phyloP scores from a whole-genome alignment of 2,113 vertebrate genomes.

The Climacteris rufus region DNA sequence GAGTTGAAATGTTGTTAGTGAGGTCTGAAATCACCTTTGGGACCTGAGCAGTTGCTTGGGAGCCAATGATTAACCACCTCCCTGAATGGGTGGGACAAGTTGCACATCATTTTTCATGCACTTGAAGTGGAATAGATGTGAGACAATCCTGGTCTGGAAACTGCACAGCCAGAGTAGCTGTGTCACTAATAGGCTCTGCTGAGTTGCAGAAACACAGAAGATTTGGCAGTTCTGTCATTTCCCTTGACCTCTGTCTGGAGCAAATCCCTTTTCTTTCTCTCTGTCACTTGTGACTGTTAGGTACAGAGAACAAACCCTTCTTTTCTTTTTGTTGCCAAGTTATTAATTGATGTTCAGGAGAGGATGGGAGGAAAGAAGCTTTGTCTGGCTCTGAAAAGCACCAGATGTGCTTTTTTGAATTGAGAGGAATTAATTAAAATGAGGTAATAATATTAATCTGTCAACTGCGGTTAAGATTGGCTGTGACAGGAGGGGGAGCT shows the following conservation, averaged over 20 bases:
- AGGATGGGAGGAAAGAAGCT: constrained; percentile 54
- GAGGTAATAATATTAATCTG: constrained; percentile 60
- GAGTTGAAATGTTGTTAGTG: neutral
- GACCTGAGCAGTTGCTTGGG: neutral
- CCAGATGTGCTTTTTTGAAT: constrained; percentile 62
- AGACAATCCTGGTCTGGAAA: neutral
- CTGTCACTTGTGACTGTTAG: constrained; percentile 55
- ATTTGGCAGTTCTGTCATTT: constrained; percentile 28
- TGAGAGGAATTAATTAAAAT: constrained; percentile 60
- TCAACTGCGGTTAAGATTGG: neutral
- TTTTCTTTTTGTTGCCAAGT: constrained; percentile 67
- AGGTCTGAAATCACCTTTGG: neutral
- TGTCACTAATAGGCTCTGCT: neutral
- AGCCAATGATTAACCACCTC: neutral
- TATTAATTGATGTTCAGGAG: constrained; percentile 61
- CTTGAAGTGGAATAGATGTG: neutral
- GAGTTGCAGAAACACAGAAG: constrained; percentile 25
- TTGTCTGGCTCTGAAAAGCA: constrained; percentile 61
- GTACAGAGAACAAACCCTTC: constrained; percentile 57
- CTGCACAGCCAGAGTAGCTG: neutral
- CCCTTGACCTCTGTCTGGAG: constrained; percentile 28
- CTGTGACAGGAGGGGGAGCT: constrained; percentile 64
- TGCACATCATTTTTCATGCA: neutral
- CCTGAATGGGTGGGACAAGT: neutral
- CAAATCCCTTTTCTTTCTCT: constrained; percentile 44